Percentiles rank a stretch among this genome's conserved stretches.
These are phyloP conservation scores for Caenorhabditis plicata DNA, from an alignment of 2,888 invertebrate species.

Conservation along the genomic window DNA sequence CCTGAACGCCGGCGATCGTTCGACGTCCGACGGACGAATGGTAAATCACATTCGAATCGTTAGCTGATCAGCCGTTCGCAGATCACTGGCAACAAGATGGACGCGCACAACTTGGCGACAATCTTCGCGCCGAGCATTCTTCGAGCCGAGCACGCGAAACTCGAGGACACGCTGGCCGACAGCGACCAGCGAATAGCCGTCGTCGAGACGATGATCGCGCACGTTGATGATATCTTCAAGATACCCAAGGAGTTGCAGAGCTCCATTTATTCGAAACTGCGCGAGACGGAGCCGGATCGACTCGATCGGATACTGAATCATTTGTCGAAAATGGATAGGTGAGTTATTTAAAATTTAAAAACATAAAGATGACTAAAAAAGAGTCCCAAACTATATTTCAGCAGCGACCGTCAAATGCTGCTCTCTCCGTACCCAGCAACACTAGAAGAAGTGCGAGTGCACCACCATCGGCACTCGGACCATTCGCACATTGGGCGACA, in stretches of 20 bases:
- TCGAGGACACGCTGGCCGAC: slow-evolving; percentile 55
- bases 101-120: slow-evolving; percentile 85
- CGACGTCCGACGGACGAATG: slow-evolving; percentile 68
- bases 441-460: slow-evolving; percentile 29
- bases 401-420: slow-evolving; percentile 23
- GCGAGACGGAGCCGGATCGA: slow-evolving; percentile 81
- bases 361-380: background rate
- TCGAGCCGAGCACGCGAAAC: slow-evolving; percentile 70
- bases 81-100: slow-evolving; percentile 85
- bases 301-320: slow-evolving; percentile 73
- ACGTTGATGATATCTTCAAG: slow-evolving; percentile 75
- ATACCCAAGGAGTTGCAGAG: slow-evolving; percentile 81
- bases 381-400: background rate
- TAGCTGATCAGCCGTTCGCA: slow-evolving; percentile 5
- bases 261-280: slow-evolving; percentile 82
- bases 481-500: slow-evolving; percentile 34
- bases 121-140: slow-evolving; percentile 90
- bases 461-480: slow-evolving; percentile 13
- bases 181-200: slow-evolving; percentile 80
- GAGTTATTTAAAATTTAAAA: too few species aligned
- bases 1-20: slow-evolving; percentile 75
- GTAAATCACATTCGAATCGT: slow-evolving; percentile 24
- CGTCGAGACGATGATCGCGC: slow-evolving; percentile 83
- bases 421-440: slow-evolving; percentile 41
- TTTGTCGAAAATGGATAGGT: slow-evolving; percentile 37